Evolutionary conservation across 2,797 vertebrate species (phyloP).

Genomic region (Phrynocephalus forsythii): DNA sequence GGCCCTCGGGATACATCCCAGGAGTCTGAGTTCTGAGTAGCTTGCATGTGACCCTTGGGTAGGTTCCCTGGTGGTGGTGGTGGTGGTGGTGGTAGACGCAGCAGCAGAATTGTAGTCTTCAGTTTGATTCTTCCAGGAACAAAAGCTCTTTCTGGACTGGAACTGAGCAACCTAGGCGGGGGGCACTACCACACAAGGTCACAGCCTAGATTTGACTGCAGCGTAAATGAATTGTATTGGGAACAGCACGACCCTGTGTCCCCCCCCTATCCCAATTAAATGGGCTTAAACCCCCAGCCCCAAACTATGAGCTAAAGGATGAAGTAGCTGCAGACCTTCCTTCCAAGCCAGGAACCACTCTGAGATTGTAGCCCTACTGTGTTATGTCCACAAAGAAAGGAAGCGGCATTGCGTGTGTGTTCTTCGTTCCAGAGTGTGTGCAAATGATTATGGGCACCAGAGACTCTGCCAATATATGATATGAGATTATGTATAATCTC

Average conservation of each 20-base stretch:
- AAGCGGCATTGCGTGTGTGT: background rate
- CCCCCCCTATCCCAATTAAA: background rate
- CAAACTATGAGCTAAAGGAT: background rate
- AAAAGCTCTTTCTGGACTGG: too few relatives aligned
- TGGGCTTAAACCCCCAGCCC: background rate
- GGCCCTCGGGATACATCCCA: too few relatives aligned
- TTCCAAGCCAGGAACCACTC: background rate
- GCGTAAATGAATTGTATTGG: too few relatives aligned
- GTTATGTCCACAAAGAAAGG: background rate
- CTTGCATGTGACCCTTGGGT: too few relatives aligned
- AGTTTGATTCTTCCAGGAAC: too few relatives aligned
- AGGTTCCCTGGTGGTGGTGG: too few relatives aligned
- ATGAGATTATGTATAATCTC: slow-evolving; percentile 1
- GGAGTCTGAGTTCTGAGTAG: too few relatives aligned
- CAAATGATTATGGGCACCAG: background rate
- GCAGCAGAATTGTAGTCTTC: too few relatives aligned
- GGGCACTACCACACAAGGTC: too few relatives aligned
- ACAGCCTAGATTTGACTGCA: background rate
- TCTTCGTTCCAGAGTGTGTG: background rate
- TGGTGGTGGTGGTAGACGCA: too few relatives aligned
- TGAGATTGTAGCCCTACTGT: background rate
- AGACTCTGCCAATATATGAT: background rate
- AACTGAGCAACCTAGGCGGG: too few relatives aligned
- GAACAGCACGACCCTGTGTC: too few relatives aligned
- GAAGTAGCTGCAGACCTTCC: background rate